Base-by-base conservation (phyloP, 2,113 vertebrate genomes). In the Lamprotornis superbus region DNA sequence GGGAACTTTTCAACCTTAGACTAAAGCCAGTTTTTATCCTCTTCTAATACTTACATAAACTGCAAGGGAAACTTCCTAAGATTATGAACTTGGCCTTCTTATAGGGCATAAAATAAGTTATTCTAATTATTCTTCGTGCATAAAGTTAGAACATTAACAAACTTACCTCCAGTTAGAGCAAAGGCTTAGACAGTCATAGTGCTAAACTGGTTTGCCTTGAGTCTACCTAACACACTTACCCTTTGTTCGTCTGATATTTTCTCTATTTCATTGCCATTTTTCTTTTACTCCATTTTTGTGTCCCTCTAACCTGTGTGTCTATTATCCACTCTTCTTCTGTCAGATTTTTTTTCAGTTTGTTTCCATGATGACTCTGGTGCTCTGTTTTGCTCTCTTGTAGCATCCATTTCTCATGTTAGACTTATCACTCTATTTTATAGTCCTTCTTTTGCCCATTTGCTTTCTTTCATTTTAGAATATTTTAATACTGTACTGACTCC, bases 141-240 rank as follows among this genome's bases (percentile, higher is more conserved):
- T 40, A 20, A 55, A 59, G 3, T 39, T 77, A 56, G 52, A 80
- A 35, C 15, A 57, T 13, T 56, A 61, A 40, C 20, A 73, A 46
- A 46, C 3, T 18, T 52, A 40, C 0, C 61, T 68, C 18, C 21
- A 63, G 5, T 35, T n/a, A 52, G 19, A 84, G 15, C 35, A 83
- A 60, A 87, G 18, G 4, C 20, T 39, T 67, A 12, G 6, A 46
- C 1, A 0, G 4, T 37, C n/a, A 31, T 4, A 56, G 9, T 4
- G 11, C 20, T 73, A 21, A 59, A 73, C 10, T 15, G 6, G 4
- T 2, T 33, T 81, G 10, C 5, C 16, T 81, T 64, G 23, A 39
- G 20, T 67, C 50, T 44, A 50, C 6, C 14, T 52, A 74, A 60
- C 24, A 75, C 10, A 55, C 9, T 12, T 30, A 33, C 6, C 2